Evolutionary conservation across 2,888 invertebrate species (phyloP).

Genomic region (Steinernema hermaphroditum): DNA sequence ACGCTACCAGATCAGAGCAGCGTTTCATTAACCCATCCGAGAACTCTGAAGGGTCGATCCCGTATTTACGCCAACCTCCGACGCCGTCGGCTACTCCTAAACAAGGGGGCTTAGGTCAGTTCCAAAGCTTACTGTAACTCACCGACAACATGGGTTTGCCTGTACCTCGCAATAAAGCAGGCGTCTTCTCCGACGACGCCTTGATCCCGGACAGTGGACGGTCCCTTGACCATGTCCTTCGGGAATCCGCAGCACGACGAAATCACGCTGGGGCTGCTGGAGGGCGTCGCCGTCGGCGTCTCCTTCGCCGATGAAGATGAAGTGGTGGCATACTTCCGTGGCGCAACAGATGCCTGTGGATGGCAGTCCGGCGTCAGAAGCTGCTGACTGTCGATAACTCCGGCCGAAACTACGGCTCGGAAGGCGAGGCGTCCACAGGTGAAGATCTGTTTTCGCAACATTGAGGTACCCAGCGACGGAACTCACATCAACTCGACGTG

Average conservation of each 20-base stretch:
- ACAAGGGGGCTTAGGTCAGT: conserved; percentile 30
- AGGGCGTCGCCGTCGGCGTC: background rate
- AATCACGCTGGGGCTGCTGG: conserved; percentile 51
- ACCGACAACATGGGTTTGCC: conserved; percentile 90
- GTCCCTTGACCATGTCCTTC: conserved; percentile 52
- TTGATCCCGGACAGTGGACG: conserved; percentile 66
- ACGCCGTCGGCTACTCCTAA: conserved; percentile 97
- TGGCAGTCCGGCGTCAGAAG: conserved; percentile 11
- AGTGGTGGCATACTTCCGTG: conserved; percentile 11
- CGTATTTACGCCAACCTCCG: conserved; percentile 95
- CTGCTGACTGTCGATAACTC: background rate
- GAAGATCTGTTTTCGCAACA: conserved; percentile 24
- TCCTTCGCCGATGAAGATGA: background rate
- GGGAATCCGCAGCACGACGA: conserved; percentile 63
- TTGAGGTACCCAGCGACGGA: conserved; percentile 3
- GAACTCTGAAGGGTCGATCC: conserved; percentile 94
- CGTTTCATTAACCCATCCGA: conserved; percentile 90
- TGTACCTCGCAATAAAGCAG: conserved; percentile 81
- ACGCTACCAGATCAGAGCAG: conserved; percentile 86
- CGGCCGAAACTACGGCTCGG: conserved; percentile 20
- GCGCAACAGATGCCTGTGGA: conserved; percentile 11
- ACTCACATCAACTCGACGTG: conserved; percentile 26
- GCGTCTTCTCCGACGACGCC: conserved; percentile 97
- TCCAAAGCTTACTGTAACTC: conserved; percentile 66
- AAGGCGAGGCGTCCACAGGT: conserved; percentile 26